phyloP scores from a whole-genome alignment of 2,113 vertebrate genomes.

The Anguilla japonica region DNA sequence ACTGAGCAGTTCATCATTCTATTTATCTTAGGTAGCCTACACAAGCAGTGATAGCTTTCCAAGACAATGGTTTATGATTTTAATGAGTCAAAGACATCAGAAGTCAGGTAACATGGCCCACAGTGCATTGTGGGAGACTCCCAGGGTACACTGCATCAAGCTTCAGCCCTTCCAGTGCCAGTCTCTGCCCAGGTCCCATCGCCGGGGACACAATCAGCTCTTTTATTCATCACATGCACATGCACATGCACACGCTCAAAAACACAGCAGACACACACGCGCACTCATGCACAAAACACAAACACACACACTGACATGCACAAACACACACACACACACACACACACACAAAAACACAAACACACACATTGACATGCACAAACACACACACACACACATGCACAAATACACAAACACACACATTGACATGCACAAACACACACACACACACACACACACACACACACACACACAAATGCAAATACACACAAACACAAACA shows the following conservation, averaged over 20 bases:
- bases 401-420: no score
- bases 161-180: slow-evolving; percentile 2
- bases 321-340: not conserved
- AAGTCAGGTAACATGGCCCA: not conserved
- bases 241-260: not conserved
- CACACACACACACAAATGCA: no score
- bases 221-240: not conserved
- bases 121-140: not conserved
- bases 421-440: no score
- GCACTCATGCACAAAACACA: no score
- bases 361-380: no score
- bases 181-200: not conserved
- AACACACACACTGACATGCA: no score
- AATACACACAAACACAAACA: no score
- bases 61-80: not conserved
- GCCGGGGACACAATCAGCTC: slow-evolving; percentile 6
- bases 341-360: no score
- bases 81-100: not conserved
- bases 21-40: not conserved
- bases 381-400: no score
- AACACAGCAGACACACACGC: not conserved
- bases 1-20: not conserved
- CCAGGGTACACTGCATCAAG: not conserved
- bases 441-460: no score
- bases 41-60: not conserved